These are phyloP conservation scores for Xiphophorus couchianus DNA, from an alignment of 2,113 vertebrate genomes.

Conservation along the genomic window DNA sequence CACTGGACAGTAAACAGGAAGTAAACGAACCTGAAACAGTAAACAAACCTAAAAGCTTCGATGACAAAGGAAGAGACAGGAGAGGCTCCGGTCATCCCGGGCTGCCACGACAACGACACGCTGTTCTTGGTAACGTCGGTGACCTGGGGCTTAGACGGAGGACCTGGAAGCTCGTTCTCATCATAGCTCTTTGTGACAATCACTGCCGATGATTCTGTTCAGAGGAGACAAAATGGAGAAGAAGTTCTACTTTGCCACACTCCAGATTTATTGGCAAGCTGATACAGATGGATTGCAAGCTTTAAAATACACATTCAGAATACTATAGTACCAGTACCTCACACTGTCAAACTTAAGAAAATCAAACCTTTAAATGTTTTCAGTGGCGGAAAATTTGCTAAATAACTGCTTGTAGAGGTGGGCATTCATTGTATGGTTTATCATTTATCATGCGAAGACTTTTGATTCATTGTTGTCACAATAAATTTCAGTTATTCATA, in stretches of 20 bases:
- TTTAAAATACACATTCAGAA: too few relatives aligned
- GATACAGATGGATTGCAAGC: too few relatives aligned
- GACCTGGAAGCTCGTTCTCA: constrained; percentile 91
- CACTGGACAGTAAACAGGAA: constrained; percentile 10
- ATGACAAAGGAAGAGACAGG: constrained; percentile 92
- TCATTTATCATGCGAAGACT: too few relatives aligned
- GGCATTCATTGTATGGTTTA: too few relatives aligned
- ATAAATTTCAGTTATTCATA: too few relatives aligned
- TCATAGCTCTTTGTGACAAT: constrained; percentile 87
- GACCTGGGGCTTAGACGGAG: constrained; percentile 97
- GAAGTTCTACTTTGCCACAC: background rate
- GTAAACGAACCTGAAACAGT: background rate
- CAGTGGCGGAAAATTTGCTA: background rate
- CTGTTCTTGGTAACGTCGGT: constrained; percentile 98
- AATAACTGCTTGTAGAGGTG: too few relatives aligned
- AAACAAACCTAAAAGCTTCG: constrained; percentile 95
- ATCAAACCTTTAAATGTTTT: background rate
- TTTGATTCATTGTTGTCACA: too few relatives aligned
- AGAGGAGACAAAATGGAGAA: background rate
- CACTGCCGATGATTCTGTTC: constrained; percentile 85
- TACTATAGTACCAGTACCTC: too few relatives aligned
- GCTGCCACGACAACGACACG: constrained; percentile 96
- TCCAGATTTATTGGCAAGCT: background rate
- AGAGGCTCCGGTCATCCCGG: constrained; percentile 85
- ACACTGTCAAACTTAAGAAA: too few relatives aligned